These are phyloP conservation scores for Cetoscarus ocellatus DNA, from an alignment of 2,797 vertebrate species.

Conservation along the genomic window DNA sequence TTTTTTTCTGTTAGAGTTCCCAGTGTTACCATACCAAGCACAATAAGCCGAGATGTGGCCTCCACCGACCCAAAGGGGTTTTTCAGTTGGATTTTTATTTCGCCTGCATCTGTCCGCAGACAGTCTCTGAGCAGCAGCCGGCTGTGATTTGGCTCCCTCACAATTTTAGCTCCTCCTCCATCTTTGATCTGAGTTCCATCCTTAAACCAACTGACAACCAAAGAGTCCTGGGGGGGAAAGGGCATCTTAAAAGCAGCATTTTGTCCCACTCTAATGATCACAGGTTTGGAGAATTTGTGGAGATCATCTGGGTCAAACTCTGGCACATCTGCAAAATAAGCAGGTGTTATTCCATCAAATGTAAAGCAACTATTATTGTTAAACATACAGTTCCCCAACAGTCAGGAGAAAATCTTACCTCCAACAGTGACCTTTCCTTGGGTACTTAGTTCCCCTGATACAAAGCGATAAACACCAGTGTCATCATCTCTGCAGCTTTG, in stretches of 20 bases:
- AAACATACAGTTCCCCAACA: neutral
- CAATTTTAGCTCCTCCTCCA: conserved; percentile 78
- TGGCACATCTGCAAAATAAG: conserved; percentile 79
- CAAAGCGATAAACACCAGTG: conserved; percentile 84
- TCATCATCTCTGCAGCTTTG: conserved; percentile 74
- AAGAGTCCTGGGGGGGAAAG: conserved; percentile 82
- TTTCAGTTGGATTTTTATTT: conserved; percentile 88
- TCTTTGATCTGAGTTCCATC: conserved; percentile 81
- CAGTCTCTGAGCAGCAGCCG: conserved; percentile 84
- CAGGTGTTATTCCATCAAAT: conserved; percentile 17
- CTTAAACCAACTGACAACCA: conserved; percentile 86
- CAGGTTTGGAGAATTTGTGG: conserved; percentile 84
- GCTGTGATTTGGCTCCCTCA: conserved; percentile 82
- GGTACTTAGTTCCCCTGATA: conserved; percentile 78
- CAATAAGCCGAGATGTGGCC: conserved; percentile 81
- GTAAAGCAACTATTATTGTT: neutral
- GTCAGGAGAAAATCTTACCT: conserved; percentile 71
- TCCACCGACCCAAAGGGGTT: conserved; percentile 84
- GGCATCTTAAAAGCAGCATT: conserved; percentile 85
- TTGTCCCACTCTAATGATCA: conserved; percentile 86
- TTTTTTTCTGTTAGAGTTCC: conserved; percentile 33
- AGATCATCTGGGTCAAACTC: conserved; percentile 83
- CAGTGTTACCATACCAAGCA: conserved; percentile 81
- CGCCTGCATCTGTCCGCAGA: conserved; percentile 84
- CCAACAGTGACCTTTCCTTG: conserved; percentile 83